Evolutionary conservation across 2,113 vertebrate genomes (phyloP).

Genomic region (Sardina pilchardus): DNA sequence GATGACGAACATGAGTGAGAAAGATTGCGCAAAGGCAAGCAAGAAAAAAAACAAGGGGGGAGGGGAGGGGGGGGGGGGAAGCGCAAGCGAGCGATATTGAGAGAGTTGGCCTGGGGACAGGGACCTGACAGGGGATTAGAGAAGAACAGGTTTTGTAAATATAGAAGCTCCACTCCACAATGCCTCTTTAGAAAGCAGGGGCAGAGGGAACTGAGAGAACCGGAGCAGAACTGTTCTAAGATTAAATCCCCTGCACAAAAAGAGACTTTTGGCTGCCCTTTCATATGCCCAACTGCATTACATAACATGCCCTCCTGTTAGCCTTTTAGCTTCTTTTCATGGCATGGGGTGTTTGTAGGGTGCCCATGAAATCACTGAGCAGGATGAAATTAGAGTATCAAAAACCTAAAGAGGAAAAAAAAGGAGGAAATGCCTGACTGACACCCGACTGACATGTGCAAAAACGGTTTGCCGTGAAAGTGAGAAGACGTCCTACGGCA

Average conservation of each 20-base stretch:
- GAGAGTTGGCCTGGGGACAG: conserved; percentile 6
- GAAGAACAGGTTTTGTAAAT: conserved; percentile 36
- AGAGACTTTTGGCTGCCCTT: background rate
- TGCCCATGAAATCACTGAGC: background rate
- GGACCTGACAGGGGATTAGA: conserved; percentile 47
- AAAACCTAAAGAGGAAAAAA: background rate
- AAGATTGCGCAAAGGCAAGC: background rate
- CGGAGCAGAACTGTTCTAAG: background rate
- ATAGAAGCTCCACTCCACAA: conserved; percentile 19
- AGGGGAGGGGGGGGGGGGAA: background rate
- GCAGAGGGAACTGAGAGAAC: background rate
- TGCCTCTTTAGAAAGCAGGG: background rate
- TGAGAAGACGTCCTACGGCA: background rate
- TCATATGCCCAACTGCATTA: conserved; percentile 12
- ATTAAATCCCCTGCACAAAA: conserved; percentile 8
- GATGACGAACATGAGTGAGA: background rate
- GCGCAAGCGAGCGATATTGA: background rate
- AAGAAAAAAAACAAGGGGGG: background rate
- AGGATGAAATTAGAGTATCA: background rate
- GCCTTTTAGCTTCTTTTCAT: background rate
- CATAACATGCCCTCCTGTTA: conserved; percentile 20
- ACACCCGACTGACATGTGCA: background rate
- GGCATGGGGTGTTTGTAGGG: background rate
- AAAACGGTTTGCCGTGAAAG: background rate
- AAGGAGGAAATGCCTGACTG: background rate